Percentiles rank a stretch among this genome's conserved stretches.
Evolutionary conservation across 2,113 vertebrate genomes (phyloP).

Genomic region (Gobiocypris rarus): DNA sequence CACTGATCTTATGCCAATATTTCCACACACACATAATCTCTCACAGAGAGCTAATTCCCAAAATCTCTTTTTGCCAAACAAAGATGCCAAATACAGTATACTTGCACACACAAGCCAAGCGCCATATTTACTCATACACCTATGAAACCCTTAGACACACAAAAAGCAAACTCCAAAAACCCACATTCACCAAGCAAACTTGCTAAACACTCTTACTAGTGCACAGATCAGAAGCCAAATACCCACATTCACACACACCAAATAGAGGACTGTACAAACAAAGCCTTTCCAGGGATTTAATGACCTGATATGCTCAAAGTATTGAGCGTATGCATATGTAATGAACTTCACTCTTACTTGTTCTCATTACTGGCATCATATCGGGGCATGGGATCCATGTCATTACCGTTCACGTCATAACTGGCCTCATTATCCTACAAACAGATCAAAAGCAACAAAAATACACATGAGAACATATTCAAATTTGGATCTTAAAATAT

Average conservation of each 20-base stretch:
- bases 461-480: no score
- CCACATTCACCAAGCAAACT: slow-evolving; percentile 6
- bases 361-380: slow-evolving; percentile 99
- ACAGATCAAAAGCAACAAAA: slow-evolving; percentile 50
- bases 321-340: background rate
- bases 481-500: no score
- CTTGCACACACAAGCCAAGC: slow-evolving; percentile 13
- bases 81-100: background rate
- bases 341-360: slow-evolving; percentile 85
- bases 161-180: slow-evolving; percentile 7
- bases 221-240: background rate
- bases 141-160: background rate
- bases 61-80: background rate
- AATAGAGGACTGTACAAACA: slow-evolving; percentile 21
- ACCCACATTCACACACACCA: slow-evolving; percentile 3
- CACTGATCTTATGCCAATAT: background rate
- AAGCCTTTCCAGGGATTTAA: slow-evolving; percentile 32
- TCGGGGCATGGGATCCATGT: slow-evolving; percentile 97
- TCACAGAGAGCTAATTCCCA: background rate
- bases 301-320: background rate
- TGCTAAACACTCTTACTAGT: slow-evolving; percentile 12
- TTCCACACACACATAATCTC: slow-evolving; percentile 10
- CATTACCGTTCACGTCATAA: slow-evolving; percentile 97
- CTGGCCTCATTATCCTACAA: slow-evolving; percentile 93
- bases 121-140: background rate